phyloP scores from a whole-genome alignment of 2,797 vertebrate genomes.

The Delichon dasypus region DNA sequence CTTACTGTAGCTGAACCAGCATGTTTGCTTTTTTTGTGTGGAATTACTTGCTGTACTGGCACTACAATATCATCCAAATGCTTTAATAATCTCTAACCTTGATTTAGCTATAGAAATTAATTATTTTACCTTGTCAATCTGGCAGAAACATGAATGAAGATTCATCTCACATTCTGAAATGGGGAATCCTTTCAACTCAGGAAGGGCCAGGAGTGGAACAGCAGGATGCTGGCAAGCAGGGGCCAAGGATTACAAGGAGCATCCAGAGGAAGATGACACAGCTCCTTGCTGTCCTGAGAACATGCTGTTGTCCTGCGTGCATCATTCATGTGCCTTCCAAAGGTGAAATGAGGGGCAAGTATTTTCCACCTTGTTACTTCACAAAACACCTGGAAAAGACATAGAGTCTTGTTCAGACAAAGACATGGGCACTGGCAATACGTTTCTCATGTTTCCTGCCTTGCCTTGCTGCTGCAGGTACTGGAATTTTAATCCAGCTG shows the following conservation, averaged over 20 bases:
- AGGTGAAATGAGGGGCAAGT: not conserved
- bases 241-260: not conserved
- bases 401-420: not conserved
- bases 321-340: not conserved
- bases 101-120: not conserved
- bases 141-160: not conserved
- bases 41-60: not conserved
- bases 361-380: not conserved
- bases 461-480: not conserved
- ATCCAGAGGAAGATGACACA: not conserved
- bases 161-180: not conserved
- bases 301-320: not conserved
- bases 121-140: not conserved
- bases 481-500: not conserved
- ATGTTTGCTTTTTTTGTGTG: not conserved
- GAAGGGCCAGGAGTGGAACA: not conserved
- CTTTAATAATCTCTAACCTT: not conserved
- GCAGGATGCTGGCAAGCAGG: not conserved
- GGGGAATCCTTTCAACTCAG: not conserved
- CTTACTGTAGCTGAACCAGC: not conserved
- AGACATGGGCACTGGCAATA: not conserved
- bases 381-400: not conserved
- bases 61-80: not conserved
- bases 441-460: accelerated
- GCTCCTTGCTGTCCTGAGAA: not conserved